Conservation (phyloP, 2,888 invertebrate genomes). For the Dryobotodes eremita region DNA sequence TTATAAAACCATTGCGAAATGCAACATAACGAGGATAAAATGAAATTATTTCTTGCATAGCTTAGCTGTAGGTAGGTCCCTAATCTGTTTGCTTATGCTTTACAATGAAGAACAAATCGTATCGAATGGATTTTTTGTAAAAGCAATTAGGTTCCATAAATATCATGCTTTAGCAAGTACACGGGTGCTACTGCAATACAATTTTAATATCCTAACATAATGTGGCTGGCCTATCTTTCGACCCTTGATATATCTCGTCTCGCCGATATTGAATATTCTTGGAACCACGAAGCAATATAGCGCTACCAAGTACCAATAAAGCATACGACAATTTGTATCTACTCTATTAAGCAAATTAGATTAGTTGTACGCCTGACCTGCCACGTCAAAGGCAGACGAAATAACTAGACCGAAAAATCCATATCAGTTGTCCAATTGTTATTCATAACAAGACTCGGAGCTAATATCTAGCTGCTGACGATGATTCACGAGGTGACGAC, state of each 20-base stretch:
- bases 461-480: conserved; percentile 59
- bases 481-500: conserved; percentile 71
- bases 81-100: not conserved
- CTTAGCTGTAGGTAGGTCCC: not conserved
- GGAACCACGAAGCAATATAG: not conserved
- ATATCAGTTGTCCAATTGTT: conserved; percentile 49
- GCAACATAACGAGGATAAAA: not conserved
- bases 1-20: not conserved
- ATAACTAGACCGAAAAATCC: conserved; percentile 55
- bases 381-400: conserved; percentile 26
- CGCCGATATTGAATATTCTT: not conserved
- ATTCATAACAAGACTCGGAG: conserved; percentile 47
- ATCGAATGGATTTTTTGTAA: not conserved
- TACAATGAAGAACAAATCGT: not conserved
- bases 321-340: conserved; percentile 10
- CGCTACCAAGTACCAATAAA: not conserved
- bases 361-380: conserved; percentile 24
- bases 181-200: not conserved
- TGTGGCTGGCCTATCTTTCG: not conserved
- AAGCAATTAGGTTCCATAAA: not conserved
- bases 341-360: conserved; percentile 27
- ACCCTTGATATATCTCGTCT: not conserved
- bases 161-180: not conserved
- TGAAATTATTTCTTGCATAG: not conserved
- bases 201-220: conserved; percentile 2